These are phyloP conservation scores for Cyclophora punctaria DNA, from an alignment of 2,888 invertebrate genomes.

Conservation along the genomic window DNA sequence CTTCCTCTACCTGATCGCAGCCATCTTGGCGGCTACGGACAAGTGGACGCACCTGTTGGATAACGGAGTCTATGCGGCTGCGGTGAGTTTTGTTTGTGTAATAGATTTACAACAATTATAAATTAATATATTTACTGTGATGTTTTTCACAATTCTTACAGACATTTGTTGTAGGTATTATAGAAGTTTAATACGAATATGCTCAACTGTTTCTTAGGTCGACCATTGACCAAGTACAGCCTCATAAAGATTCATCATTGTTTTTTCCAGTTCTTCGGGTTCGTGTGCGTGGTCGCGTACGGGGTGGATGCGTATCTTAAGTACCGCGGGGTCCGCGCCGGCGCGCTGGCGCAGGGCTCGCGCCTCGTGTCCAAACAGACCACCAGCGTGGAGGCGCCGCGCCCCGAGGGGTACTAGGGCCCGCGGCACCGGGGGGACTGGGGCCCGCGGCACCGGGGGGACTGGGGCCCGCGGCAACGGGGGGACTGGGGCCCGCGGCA, in stretches of 20 bases:
- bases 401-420: slow-evolving; percentile 46
- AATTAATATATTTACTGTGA: too few species aligned
- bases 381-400: slow-evolving; percentile 51
- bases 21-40: slow-evolving; percentile 78
- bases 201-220: too few species aligned
- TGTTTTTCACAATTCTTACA: too few species aligned
- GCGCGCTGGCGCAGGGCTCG: slow-evolving; percentile 84
- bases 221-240: too few species aligned
- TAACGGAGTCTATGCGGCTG: slow-evolving; percentile 80
- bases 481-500: too few species aligned
- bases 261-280: slow-evolving; percentile 86
- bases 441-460: too few species aligned
- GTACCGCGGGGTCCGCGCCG: slow-evolving; percentile 78
- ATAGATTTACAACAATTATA: too few species aligned
- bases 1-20: slow-evolving; percentile 83
- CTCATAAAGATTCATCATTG: not conserved
- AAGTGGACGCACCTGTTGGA: slow-evolving; percentile 33
- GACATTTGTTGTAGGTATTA: too few species aligned
- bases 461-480: too few species aligned
- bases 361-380: slow-evolving; percentile 79
- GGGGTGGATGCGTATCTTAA: slow-evolving; percentile 87
- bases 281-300: slow-evolving; percentile 85
- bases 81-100: slow-evolving; percentile 73
- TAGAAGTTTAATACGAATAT: too few species aligned
- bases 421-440: too few species aligned